A percentile compares a stretch with the other conserved stretches of the same genome.
Conservation (phyloP, 2,888 invertebrate genomes). For the Linyphia triangularis region DNA sequence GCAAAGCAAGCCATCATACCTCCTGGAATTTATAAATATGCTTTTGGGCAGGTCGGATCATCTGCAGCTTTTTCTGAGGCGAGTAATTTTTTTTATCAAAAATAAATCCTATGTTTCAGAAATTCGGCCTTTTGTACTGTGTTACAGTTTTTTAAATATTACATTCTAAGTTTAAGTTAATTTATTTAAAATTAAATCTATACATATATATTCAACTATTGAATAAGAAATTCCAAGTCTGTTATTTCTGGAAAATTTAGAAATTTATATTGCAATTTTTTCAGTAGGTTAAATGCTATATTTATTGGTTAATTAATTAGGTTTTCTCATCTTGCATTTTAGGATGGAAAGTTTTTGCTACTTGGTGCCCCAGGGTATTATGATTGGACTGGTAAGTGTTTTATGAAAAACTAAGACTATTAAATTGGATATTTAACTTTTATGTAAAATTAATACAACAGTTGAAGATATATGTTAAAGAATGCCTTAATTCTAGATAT, state of each 20-base stretch:
- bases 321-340: neutral
- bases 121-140: too few species aligned
- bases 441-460: too few species aligned
- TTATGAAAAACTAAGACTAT: too few species aligned
- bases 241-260: neutral
- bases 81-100: neutral
- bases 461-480: too few species aligned
- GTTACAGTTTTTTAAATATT: neutral
- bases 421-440: too few species aligned
- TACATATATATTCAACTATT: too few species aligned
- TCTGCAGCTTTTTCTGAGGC: slow-evolving; percentile 73
- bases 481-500: too few species aligned
- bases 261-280: neutral
- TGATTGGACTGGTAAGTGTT: slow-evolving; percentile 72
- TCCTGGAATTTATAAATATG: slow-evolving; percentile 65
- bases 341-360: slow-evolving; percentile 69
- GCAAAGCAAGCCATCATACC: slow-evolving; percentile 60
- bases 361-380: slow-evolving; percentile 74
- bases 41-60: slow-evolving; percentile 70
- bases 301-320: neutral
- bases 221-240: too few species aligned
- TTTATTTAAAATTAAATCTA: neutral
- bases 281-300: neutral
- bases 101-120: too few species aligned
- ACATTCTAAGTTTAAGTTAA: neutral